phyloP scores from a whole-genome alignment of 2,888 invertebrate species.

The Anagyrus pseudococci region DNA sequence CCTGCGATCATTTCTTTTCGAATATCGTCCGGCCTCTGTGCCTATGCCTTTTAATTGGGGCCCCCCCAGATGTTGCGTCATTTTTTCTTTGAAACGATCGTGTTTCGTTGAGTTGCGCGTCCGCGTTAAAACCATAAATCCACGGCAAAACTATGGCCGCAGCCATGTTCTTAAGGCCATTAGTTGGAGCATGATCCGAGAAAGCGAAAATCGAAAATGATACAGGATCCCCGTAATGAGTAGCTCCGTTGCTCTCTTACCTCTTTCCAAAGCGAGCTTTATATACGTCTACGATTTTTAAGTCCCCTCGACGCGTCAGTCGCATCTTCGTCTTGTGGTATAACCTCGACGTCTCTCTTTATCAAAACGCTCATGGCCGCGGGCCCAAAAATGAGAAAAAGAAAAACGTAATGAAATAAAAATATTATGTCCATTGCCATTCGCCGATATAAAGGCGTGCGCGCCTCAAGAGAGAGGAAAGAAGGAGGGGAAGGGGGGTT shows the following conservation, averaged over 20 bases:
- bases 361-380: neutral
- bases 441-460: conserved; percentile 2
- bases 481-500: conserved; percentile 1
- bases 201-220: no score
- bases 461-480: neutral
- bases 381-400: neutral
- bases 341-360: conserved; percentile 17
- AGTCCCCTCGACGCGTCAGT: conserved; percentile 20
- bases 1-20: neutral
- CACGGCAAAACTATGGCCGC: no score
- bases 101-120: no score
- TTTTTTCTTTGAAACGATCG: neutral
- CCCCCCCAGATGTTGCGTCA: neutral
- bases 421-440: conserved; percentile 5
- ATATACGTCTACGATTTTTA: conserved; percentile 2
- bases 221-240: no score
- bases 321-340: conserved; percentile 23
- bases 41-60: neutral
- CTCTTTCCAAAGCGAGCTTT: no score
- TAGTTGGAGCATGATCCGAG: no score
- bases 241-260: no score
- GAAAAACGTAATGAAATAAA: no score
- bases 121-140: no score
- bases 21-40: neutral
- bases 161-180: no score